A percentile compares a stretch with the other conserved stretches of the same genome.
Conservation (phyloP, 2,888 invertebrate genomes). For the Lepetodrilus schrolli region DNA sequence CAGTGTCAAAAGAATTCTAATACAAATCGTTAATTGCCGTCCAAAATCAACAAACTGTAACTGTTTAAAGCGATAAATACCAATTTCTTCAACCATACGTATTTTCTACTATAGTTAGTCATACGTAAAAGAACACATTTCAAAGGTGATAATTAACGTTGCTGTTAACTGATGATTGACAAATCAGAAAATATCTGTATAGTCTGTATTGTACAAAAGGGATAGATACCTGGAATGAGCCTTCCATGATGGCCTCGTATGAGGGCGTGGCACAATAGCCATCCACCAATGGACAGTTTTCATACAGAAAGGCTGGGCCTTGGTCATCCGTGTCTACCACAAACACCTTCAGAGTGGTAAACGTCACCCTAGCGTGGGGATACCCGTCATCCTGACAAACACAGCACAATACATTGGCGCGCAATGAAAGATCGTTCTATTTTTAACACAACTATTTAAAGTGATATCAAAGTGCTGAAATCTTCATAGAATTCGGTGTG, state of each 20-base stretch:
- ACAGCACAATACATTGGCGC: too few relatives aligned
- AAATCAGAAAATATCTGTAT: neutral
- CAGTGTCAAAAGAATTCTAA: too few relatives aligned
- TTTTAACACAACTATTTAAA: too few relatives aligned
- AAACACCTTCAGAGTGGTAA: conserved; percentile 87
- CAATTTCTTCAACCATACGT: too few relatives aligned
- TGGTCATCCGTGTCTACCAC: conserved; percentile 92
- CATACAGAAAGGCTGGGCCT: conserved; percentile 92
- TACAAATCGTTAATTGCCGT: neutral
- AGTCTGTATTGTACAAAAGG: neutral
- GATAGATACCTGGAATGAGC: conserved; percentile 37
- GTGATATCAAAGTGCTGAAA: too few relatives aligned
- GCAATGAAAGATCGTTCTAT: too few relatives aligned
- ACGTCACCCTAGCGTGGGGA: conserved; percentile 42
- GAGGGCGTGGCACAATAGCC: conserved; percentile 91
- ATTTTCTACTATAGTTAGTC: too few relatives aligned
- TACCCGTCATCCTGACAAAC: conserved; percentile 45
- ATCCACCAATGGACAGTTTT: conserved; percentile 87
- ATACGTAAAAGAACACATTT: too few relatives aligned
- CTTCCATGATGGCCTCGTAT: conserved; percentile 85
- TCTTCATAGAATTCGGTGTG: too few relatives aligned
- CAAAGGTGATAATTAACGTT: too few relatives aligned
- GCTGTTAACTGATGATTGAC: too few relatives aligned
- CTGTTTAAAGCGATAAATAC: too few relatives aligned
- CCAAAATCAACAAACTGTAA: neutral